Conservation (phyloP, 2,113 vertebrate species). For the Apteryx owenii region DNA sequence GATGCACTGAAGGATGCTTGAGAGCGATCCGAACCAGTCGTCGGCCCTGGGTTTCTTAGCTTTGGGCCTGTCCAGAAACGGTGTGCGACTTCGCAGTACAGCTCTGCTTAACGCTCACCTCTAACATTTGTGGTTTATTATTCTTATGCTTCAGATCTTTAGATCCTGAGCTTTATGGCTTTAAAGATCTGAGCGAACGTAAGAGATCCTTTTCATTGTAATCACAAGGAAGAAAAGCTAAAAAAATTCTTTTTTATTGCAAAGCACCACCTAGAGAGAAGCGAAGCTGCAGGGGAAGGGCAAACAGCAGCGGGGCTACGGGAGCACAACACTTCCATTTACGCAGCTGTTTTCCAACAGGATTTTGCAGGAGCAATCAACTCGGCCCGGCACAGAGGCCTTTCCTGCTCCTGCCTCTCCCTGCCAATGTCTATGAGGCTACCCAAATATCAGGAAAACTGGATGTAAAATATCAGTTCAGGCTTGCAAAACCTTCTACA, state of each 20-base stretch:
- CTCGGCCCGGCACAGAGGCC: no score
- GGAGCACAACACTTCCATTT: no score
- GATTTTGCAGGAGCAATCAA: no score
- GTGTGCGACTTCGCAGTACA: neutral
- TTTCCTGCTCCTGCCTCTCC: no score
- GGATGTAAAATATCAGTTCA: neutral
- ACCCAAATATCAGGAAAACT: neutral
- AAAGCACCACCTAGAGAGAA: no score
- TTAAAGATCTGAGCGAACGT: neutral
- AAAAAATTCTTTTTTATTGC: no score
- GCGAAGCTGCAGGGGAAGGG: no score
- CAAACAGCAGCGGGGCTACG: no score
- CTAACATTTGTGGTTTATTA: neutral
- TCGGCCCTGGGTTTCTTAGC: accelerated
- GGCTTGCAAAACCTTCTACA: neutral
- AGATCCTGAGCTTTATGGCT: neutral
- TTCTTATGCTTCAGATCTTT: neutral
- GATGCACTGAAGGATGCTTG: neutral
- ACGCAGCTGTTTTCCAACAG: no score
- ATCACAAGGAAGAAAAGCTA: no score
- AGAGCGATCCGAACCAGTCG: neutral
- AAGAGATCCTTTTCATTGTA: no score
- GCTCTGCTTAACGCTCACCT: neutral
- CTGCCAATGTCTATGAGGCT: neutral
- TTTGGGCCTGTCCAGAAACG: neutral